These are phyloP conservation scores for Passer domesticus DNA, from an alignment of 2,113 vertebrate species.

Conservation along the genomic window DNA sequence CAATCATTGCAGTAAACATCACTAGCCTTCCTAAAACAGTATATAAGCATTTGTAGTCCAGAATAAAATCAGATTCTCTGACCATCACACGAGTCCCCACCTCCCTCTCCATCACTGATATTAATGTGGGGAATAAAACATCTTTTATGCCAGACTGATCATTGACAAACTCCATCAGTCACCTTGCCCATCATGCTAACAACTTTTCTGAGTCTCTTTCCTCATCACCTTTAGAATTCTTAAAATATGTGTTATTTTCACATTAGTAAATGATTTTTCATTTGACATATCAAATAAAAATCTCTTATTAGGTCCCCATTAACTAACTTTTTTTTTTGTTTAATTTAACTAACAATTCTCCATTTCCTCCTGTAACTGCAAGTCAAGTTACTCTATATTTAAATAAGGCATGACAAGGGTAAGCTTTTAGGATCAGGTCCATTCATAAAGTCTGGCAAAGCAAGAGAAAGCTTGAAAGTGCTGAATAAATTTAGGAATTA, in stretches of 20 bases:
- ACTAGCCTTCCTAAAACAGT: background rate
- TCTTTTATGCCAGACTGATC: background rate
- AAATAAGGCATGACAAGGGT: background rate
- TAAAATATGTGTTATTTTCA: background rate
- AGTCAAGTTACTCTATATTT: background rate
- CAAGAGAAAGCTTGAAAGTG: background rate
- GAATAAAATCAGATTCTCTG: background rate
- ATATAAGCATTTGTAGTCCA: background rate
- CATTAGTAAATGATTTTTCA: background rate
- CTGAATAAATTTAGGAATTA: background rate
- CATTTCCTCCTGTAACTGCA: background rate
- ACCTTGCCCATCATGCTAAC: accelerated
- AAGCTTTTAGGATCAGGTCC: background rate
- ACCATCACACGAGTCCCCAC: background rate
- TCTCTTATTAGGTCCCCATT: background rate
- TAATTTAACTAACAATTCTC: background rate
- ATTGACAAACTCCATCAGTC: background rate
- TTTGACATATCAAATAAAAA: background rate
- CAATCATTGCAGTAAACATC: background rate
- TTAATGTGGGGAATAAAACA: background rate
- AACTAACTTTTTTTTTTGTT: background rate
- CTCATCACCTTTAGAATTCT: background rate
- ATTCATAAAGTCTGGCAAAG: background rate
- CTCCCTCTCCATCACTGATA: background rate
- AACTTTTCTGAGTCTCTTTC: background rate